Conservation (phyloP, 2,888 invertebrate species). For the Synanthedon andrenaeformis region DNA sequence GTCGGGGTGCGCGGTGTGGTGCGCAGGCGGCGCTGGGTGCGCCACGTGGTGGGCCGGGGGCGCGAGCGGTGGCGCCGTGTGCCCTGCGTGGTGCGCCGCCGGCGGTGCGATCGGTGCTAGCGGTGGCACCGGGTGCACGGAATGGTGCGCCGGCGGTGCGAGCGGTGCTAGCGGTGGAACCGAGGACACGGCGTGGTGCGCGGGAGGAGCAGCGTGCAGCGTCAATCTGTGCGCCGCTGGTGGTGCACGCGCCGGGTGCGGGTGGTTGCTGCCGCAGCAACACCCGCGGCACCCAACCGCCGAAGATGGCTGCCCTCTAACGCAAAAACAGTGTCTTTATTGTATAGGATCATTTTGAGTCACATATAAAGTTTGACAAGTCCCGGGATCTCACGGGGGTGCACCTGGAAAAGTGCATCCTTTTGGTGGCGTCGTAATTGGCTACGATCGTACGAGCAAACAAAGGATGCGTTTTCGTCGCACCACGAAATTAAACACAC, state of each 20-base stretch:
- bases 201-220: not conserved
- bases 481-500: too few relatives aligned
- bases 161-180: not conserved
- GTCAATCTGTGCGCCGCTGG: not conserved
- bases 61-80: conserved; percentile 2
- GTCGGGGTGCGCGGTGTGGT: too few relatives aligned
- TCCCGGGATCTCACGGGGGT: too few relatives aligned
- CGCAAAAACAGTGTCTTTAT: too few relatives aligned
- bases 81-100: conserved; percentile 4
- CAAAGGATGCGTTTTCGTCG: too few relatives aligned
- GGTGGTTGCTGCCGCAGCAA: conserved; percentile 27
- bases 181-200: not conserved
- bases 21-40: conserved; percentile 73
- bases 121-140: not conserved
- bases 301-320: conserved; percentile 7
- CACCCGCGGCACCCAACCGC: conserved; percentile 43
- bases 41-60: conserved; percentile 29
- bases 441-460: too few relatives aligned
- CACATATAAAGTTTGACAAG: too few relatives aligned
- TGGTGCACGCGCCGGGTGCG: not conserved
- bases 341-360: too few relatives aligned
- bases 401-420: too few relatives aligned
- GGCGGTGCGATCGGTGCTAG: not conserved
- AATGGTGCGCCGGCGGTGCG: not conserved
- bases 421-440: too few relatives aligned